A percentile compares a stretch with the other conserved stretches of the same genome.
phyloP scores from a whole-genome alignment of 2,113 vertebrate species.

The Hepsetus odoe region DNA sequence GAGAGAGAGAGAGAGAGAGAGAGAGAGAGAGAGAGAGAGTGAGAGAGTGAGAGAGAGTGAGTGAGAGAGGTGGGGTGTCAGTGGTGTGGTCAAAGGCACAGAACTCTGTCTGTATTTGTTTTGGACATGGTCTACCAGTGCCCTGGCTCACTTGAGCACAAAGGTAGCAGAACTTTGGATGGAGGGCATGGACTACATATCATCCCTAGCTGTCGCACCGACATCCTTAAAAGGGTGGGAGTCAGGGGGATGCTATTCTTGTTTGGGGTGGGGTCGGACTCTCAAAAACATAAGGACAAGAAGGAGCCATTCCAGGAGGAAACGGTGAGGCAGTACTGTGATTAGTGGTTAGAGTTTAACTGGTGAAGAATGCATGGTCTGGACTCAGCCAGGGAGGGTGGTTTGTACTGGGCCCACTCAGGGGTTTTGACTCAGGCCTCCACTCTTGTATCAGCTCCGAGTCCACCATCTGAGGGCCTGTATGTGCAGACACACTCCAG shows the following conservation, averaged over 20 bases:
- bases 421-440: slow-evolving; percentile 59
- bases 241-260: neutral
- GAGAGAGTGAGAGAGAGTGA: slow-evolving; percentile 22
- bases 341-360: slow-evolving; percentile 83
- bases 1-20: slow-evolving; percentile 34
- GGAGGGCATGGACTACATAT: slow-evolving; percentile 26
- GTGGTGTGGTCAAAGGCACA: slow-evolving; percentile 62
- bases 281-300: slow-evolving; percentile 53
- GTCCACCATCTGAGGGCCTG: slow-evolving; percentile 46
- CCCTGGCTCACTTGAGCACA: slow-evolving; percentile 51
- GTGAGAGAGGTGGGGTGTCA: slow-evolving; percentile 60
- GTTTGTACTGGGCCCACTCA: slow-evolving; percentile 62
- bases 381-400: slow-evolving; percentile 61
- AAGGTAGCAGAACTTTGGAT: slow-evolving; percentile 60
- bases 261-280: slow-evolving; percentile 33
- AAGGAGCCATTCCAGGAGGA: slow-evolving; percentile 70
- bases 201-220: slow-evolving; percentile 54
- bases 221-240: slow-evolving; percentile 53
- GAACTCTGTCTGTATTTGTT: slow-evolving; percentile 75
- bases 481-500: slow-evolving; percentile 18
- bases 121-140: slow-evolving; percentile 64
- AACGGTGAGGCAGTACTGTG: slow-evolving; percentile 70
- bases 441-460: slow-evolving; percentile 52
- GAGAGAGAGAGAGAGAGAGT: neutral
- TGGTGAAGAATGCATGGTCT: slow-evolving; percentile 75